phyloP scores from a whole-genome alignment of 1,140 invertebrate genomes.

The Hormaphis cornu region DNA sequence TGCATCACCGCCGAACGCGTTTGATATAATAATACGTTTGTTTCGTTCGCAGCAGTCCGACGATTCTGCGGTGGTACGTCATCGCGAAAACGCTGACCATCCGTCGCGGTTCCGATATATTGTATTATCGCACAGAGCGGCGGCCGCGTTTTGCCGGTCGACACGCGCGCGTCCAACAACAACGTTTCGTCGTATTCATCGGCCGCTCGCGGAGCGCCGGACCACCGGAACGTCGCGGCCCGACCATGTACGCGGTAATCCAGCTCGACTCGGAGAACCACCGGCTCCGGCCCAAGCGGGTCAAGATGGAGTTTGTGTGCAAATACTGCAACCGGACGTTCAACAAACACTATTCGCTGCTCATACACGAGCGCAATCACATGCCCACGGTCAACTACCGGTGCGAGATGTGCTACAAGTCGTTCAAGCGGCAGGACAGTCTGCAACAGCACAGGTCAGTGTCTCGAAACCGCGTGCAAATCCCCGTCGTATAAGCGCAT shows the following conservation, averaged over 20 bases:
- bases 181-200: background rate
- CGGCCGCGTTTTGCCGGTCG: too few species aligned
- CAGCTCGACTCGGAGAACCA: conserved; percentile 82
- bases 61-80: too few species aligned
- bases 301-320: conserved; percentile 96
- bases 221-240: conserved; percentile 44
- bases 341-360: conserved; percentile 98
- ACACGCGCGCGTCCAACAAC: too few species aligned
- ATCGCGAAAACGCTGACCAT: too few species aligned
- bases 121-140: too few species aligned
- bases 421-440: conserved; percentile 94
- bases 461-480: too few species aligned
- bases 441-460: conserved; percentile 86
- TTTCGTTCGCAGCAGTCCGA: too few species aligned
- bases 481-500: too few species aligned
- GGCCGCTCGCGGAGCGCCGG: background rate
- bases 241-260: conserved; percentile 67
- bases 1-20: too few species aligned
- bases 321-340: conserved; percentile 97
- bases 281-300: conserved; percentile 80
- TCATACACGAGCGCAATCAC: conserved; percentile 98
- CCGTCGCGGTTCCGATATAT: too few species aligned
- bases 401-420: conserved; percentile 97
- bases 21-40: too few species aligned
- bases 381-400: conserved; percentile 88